phyloP scores from a whole-genome alignment of 1,140 invertebrate genomes.

The Lepidostoma basale region DNA sequence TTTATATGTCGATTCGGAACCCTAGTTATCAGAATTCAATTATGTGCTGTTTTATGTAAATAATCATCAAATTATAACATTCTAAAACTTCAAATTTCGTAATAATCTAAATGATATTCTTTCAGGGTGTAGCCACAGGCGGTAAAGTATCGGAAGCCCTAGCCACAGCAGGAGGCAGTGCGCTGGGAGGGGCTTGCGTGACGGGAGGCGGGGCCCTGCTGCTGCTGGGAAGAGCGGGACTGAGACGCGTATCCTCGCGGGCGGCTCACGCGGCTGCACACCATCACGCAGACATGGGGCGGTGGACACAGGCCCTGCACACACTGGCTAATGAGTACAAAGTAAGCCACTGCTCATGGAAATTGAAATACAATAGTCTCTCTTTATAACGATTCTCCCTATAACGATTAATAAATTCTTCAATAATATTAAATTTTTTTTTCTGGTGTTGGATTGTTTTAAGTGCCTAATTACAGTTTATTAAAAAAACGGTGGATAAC shows the following conservation, averaged over 20 bases:
- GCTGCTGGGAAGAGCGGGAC: constrained; percentile 80
- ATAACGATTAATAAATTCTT: not conserved
- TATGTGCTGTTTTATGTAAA: too few relatives aligned
- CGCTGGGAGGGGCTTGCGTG: constrained; percentile 80
- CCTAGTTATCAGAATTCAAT: too few relatives aligned
- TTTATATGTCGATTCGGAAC: too few relatives aligned
- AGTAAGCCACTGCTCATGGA: too few relatives aligned
- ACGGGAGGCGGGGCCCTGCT: constrained; percentile 82
- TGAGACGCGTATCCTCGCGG: constrained; percentile 81
- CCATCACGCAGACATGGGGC: constrained; percentile 70
- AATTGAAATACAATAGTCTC: too few relatives aligned
- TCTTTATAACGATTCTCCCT: too few relatives aligned
- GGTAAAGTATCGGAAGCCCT: constrained; percentile 68
- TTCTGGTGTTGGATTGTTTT: too few relatives aligned
- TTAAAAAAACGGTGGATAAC: too few relatives aligned
- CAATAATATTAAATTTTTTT: constrained; percentile 5
- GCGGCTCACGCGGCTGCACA: constrained; percentile 81
- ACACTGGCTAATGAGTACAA: constrained; percentile 39
- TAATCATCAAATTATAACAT: too few relatives aligned
- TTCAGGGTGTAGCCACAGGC: constrained; percentile 75
- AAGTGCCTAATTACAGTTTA: too few relatives aligned
- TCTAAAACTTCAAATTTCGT: too few relatives aligned
- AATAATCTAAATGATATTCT: too few relatives aligned
- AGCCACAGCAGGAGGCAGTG: constrained; percentile 58
- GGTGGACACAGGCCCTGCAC: constrained; percentile 65